Evolutionary conservation across 2,888 invertebrate genomes (phyloP).

Genomic region (Dyspetes luteomarginatus): DNA sequence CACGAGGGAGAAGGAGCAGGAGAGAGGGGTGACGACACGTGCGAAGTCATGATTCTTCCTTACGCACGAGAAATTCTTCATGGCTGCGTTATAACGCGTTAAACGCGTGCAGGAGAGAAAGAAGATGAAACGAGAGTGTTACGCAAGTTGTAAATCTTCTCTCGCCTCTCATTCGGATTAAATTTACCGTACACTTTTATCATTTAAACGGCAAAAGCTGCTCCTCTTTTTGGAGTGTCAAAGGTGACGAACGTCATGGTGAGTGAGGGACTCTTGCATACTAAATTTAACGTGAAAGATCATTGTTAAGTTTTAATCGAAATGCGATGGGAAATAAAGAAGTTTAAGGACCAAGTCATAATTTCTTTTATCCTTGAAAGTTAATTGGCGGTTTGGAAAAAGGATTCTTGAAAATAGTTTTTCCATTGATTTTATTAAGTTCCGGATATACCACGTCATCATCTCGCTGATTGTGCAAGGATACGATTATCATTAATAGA

Average conservation of each 20-base stretch:
- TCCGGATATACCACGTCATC: no score
- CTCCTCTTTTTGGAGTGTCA: conserved; percentile 55
- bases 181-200: conserved; percentile 47
- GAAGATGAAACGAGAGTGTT: conserved; percentile 24
- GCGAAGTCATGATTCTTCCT: conserved; percentile 57
- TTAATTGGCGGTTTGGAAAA: neutral
- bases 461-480: no score
- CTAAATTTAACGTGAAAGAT: conserved; percentile 2
- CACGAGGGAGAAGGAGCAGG: conserved; percentile 5
- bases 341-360: neutral
- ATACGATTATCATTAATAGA: no score
- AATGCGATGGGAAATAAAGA: no score
- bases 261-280: conserved; percentile 42
- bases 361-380: neutral
- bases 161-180: conserved; percentile 51
- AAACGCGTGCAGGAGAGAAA: neutral
- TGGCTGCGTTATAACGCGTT: neutral
- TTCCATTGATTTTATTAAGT: no score
- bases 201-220: conserved; percentile 52
- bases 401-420: neutral
- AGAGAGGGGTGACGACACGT: conserved; percentile 53
- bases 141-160: conserved; percentile 41
- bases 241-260: conserved; percentile 28
- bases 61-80: conserved; percentile 55
- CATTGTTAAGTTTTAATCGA: neutral